Evolutionary conservation across 1,140 invertebrate species (phyloP), one percentile per base, ranked within the genome.

Genomic region (Mycetomoellerius zeteki): DNA sequence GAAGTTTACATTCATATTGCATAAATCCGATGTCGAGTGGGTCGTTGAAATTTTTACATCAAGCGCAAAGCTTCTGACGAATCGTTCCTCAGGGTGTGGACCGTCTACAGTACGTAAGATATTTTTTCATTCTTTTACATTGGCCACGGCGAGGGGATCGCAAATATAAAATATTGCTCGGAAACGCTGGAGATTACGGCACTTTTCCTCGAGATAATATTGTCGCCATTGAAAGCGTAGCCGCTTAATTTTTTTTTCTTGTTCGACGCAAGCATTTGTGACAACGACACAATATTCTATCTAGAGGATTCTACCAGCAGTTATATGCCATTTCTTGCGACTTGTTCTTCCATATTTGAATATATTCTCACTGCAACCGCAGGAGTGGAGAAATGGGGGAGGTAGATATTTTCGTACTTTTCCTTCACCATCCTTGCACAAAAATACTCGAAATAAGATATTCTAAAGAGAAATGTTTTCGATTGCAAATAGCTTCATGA

Each of bases 11-110:
- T 75, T 84, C 37, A 82, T 82, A 47, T 24, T 72, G 67, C 47
- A 75, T 84, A 75, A 84, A 84, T 84, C 37, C 56, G 37, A 75
- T 75, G 69, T 75, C 80, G 80, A 60, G 54, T 50, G 54, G 80
- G 19, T 75, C 54, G 80, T 84, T 75, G 80, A 50, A 73, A 84
- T 84, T 75, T 84, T 84, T 84, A 75, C 69, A 43, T 75, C 37
- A 14, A 75, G 24, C 71, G 27, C 58, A 84, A 84, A 82, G 54
- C 69, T 75, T 60, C 54, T 30, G 27, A 14, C 27, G 69, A 73
- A 84, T 75, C 27, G 69, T 54, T 62, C 69, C 14, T 56, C 30
- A 12, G 47, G 52, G 80, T 43, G 37, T 8, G 8, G 8, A 43
- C 30, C 30, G 37, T 73, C 52, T 60, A n/a, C 21, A 47, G 33